Conservation (phyloP, 37 sponge, comb jelly and placozoan genomes). For the Trichoplax adhaerens region DNA sequence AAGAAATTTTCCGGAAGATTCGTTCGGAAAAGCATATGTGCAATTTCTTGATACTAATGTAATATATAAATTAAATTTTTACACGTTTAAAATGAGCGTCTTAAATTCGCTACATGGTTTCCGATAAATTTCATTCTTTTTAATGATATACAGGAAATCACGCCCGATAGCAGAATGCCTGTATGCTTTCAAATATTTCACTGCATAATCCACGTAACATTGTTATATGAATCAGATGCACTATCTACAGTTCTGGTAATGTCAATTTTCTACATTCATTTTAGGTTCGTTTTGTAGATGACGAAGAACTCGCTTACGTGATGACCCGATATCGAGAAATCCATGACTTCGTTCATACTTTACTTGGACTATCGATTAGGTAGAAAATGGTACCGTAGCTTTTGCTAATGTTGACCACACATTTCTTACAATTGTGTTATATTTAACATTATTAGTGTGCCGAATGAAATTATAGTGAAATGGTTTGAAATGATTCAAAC, state of each 20-base stretch:
- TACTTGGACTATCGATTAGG: conserved; percentile 22
- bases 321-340: conserved; percentile 57
- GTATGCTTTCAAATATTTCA: not conserved
- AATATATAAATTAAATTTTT: conserved; percentile 4
- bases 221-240: not conserved
- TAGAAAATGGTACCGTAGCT: not conserved
- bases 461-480: conserved; percentile 39
- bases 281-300: conserved; percentile 37
- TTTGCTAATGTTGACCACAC: no score
- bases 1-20: conserved; percentile 9
- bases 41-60: conserved; percentile 23
- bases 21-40: conserved; percentile 23
- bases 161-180: conserved; percentile 19
- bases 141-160: conserved; percentile 1
- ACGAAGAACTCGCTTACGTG: conserved; percentile 43
- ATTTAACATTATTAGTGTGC: conserved; percentile 1
- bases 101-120: not conserved
- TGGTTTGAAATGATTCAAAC: conserved; percentile 62
- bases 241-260: no score
- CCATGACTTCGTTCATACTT: conserved; percentile 47
- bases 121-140: not conserved
- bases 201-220: not conserved
- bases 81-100: not conserved
- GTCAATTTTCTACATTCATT: not conserved
- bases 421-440: no score